Evolutionary conservation across 2,113 vertebrate species (phyloP).

Genomic region (Onychorhynchus coronatus): DNA sequence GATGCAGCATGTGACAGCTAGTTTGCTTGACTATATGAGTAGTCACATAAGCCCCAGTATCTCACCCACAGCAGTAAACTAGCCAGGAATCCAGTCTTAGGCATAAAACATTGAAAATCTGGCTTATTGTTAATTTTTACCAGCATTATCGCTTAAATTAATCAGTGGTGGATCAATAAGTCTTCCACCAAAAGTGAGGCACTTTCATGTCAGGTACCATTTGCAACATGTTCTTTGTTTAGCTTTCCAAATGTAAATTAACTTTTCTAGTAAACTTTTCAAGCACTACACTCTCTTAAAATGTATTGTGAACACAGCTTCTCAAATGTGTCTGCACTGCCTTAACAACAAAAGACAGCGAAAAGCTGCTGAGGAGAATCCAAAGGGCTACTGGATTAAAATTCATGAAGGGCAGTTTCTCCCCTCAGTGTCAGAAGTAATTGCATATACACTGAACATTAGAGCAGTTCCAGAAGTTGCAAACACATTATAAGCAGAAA

Average conservation of each 20-base stretch:
- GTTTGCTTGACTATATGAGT: not conserved
- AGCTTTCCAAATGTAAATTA: conserved; percentile 9
- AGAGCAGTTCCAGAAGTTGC: not conserved
- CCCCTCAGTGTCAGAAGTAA: conserved; percentile 9
- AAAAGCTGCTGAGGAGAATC: conserved; percentile 19
- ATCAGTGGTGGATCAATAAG: not conserved
- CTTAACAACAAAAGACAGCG: conserved; percentile 10
- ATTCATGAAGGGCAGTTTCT: conserved; percentile 8
- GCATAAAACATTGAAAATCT: not conserved
- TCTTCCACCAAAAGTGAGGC: not conserved
- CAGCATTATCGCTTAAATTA: not conserved
- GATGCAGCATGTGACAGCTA: not conserved
- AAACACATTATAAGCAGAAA: not conserved
- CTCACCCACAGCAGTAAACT: not conserved
- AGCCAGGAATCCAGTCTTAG: not conserved
- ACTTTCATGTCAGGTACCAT: not conserved
- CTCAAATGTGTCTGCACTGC: not conserved
- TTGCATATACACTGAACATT: not conserved
- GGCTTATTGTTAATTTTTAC: not conserved
- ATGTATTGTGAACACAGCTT: not conserved
- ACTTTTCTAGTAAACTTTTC: not conserved
- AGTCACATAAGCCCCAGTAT: not conserved
- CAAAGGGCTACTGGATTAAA: conserved; percentile 51
- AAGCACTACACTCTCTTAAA: conserved; percentile 7
- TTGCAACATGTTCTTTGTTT: not conserved